These are phyloP conservation scores for Carassius carassius DNA, from an alignment of 2,113 vertebrate species.

Conservation along the genomic window DNA sequence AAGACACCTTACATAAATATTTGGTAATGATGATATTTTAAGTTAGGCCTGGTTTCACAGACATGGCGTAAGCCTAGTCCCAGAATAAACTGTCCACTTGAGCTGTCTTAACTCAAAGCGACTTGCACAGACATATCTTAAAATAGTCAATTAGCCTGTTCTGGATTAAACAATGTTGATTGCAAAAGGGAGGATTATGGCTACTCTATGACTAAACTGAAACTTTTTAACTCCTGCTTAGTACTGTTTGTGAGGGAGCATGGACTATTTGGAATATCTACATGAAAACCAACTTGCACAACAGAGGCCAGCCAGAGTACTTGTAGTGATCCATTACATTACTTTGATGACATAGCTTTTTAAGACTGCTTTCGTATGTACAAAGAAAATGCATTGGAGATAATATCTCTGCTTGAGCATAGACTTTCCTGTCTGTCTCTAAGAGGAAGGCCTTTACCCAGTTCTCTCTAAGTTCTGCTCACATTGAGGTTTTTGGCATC, in stretches of 20 bases:
- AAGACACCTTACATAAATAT: background rate
- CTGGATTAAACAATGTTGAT: background rate
- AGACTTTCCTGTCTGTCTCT: background rate
- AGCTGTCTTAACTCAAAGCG: background rate
- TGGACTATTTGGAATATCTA: conserved; percentile 4
- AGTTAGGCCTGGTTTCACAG: too few species aligned
- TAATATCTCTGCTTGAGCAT: background rate
- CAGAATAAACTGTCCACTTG: background rate
- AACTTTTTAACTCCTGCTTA: background rate
- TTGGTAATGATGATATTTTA: background rate
- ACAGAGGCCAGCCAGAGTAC: background rate
- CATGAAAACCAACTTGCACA: background rate
- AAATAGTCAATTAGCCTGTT: background rate
- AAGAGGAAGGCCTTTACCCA: background rate
- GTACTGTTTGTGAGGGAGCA: background rate
- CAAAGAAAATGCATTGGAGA: background rate
- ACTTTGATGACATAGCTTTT: background rate
- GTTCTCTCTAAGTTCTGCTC: background rate
- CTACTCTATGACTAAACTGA: background rate
- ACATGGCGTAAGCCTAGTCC: too few species aligned
- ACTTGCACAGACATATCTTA: background rate
- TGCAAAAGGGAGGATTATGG: background rate
- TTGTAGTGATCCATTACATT: background rate
- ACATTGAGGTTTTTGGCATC: background rate
- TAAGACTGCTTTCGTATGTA: too few species aligned